A percentile compares a stretch with the other conserved stretches of the same genome.
Evolutionary conservation across 2,888 invertebrate genomes (phyloP).

Genomic region (Orthonychiurus folsomi): DNA sequence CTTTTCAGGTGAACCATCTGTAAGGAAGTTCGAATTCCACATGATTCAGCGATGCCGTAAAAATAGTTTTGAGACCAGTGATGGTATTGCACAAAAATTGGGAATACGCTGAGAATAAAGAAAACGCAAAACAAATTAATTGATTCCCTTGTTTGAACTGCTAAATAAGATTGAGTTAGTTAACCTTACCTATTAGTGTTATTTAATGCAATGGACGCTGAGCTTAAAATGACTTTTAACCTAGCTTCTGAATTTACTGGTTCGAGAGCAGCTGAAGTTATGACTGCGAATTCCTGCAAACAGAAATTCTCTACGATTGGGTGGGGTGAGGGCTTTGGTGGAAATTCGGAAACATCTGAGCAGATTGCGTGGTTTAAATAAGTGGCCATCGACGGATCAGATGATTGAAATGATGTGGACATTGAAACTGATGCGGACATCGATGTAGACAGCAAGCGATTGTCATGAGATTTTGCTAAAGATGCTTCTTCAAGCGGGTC

Average conservation of each 20-base stretch:
- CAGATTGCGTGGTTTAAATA: background rate
- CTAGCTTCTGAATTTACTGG: constrained; percentile 56
- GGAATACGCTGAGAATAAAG: constrained; percentile 55
- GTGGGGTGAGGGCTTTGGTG: constrained; percentile 28
- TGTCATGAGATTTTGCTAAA: too few species aligned
- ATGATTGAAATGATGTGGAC: background rate
- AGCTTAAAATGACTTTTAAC: constrained; percentile 70
- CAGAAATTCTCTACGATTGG: constrained; percentile 53
- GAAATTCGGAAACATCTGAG: constrained; percentile 24
- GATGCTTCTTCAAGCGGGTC: background rate
- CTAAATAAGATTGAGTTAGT: constrained; percentile 3
- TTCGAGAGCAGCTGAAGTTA: constrained; percentile 56
- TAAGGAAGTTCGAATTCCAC: constrained; percentile 69
- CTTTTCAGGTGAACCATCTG: constrained; percentile 79
- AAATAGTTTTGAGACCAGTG: constrained; percentile 67
- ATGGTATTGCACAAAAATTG: constrained; percentile 77
- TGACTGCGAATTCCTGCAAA: constrained; percentile 68
- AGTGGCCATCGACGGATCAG: background rate
- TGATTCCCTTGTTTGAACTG: constrained; percentile 10
- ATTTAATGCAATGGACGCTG: constrained; percentile 67
- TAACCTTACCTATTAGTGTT: constrained; percentile 61
- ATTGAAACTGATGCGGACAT: background rate
- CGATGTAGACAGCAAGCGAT: background rate
- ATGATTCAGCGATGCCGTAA: constrained; percentile 68
- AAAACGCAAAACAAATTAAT: constrained; percentile 12